A percentile compares a stretch with the other conserved stretches of the same genome.
Conservation (phyloP, 2,888 invertebrate species). For the Euplexia lucipara region DNA sequence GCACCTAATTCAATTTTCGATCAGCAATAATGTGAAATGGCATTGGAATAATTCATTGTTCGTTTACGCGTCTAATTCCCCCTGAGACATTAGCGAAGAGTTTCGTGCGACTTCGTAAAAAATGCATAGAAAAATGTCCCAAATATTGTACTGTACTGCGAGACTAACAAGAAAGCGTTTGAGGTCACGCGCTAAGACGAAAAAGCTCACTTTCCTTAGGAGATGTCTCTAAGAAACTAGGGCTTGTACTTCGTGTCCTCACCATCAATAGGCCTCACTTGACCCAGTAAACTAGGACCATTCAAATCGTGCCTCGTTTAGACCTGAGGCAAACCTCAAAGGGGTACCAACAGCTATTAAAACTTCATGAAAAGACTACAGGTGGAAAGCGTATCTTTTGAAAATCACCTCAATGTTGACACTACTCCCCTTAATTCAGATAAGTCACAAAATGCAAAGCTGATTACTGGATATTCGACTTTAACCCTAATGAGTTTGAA, state of each 20-base stretch:
- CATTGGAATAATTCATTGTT: conserved; percentile 33
- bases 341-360: conserved; percentile 75
- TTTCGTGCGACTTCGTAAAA: conserved; percentile 9
- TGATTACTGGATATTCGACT: conserved; percentile 64
- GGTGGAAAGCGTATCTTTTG: conserved; percentile 73
- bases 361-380: conserved; percentile 79
- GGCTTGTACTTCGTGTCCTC: conserved; percentile 72
- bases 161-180: conserved; percentile 21
- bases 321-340: conserved; percentile 77
- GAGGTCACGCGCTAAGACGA: conserved; percentile 27
- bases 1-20: conserved; percentile 33
- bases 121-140: conserved; percentile 8
- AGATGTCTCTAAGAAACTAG: conserved; percentile 72
- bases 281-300: conserved; percentile 82
- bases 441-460: conserved; percentile 61
- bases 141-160: conserved; percentile 22
- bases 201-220: conserved; percentile 64
- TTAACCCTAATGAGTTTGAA: conserved; percentile 55
- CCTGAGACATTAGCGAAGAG: conserved; percentile 11
- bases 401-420: conserved; percentile 75
- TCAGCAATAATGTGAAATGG: conserved; percentile 30
- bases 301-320: conserved; percentile 82
- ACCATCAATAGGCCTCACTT: conserved; percentile 81
- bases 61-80: conserved; percentile 30
- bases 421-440: conserved; percentile 64